phyloP scores from a whole-genome alignment of 2,113 vertebrate genomes.

The Asarcornis scutulata region DNA sequence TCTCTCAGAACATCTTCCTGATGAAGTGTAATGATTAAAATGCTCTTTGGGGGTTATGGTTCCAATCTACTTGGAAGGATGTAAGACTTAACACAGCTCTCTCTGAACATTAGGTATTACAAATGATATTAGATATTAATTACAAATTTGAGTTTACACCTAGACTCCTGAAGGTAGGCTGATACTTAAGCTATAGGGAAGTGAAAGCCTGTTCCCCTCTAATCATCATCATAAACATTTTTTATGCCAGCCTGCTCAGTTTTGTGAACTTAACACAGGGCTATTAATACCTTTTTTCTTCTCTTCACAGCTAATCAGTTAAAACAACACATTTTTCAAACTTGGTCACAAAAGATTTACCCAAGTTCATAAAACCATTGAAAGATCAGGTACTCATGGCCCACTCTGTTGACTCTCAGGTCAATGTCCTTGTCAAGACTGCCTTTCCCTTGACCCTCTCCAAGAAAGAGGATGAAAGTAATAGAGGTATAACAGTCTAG shows the following conservation, averaged over 20 bases:
- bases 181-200: not conserved
- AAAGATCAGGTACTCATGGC: not conserved
- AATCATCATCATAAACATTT: fast-evolving
- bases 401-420: not conserved
- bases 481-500: not conserved
- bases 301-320: not conserved
- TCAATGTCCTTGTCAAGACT: not conserved
- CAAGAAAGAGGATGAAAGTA: not conserved
- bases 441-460: not conserved
- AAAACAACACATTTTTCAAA: not conserved
- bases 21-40: too few species aligned
- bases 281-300: not conserved
- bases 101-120: not conserved
- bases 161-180: not conserved
- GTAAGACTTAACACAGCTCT: not conserved
- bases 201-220: not conserved
- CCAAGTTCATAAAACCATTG: not conserved
- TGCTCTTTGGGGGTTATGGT: too few species aligned
- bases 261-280: not conserved
- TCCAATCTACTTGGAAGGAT: not conserved
- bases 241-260: not conserved
- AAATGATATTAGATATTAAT: not conserved
- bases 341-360: not conserved
- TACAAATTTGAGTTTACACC: not conserved
- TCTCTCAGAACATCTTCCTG: too few species aligned